Percentiles rank a stretch among this genome's conserved stretches.
Evolutionary conservation across 1,140 invertebrate species (phyloP).

Genomic region (Halesus radiatus): DNA sequence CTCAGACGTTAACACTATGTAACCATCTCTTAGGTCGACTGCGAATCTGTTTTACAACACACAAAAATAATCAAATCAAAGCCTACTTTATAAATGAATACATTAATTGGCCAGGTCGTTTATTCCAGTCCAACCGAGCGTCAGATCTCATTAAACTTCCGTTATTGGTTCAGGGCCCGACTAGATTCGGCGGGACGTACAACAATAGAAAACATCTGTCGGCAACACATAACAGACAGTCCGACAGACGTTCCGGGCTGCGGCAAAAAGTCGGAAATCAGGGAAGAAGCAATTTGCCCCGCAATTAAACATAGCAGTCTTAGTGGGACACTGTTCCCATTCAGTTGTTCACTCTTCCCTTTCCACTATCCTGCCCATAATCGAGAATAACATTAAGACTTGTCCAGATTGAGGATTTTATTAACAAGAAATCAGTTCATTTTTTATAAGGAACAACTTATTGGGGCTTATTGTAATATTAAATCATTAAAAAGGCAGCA

Average conservation of each 20-base stretch:
- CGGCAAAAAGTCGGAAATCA: constrained; percentile 35
- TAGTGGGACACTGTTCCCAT: neutral
- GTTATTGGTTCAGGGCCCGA: neutral
- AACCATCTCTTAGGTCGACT: too few species aligned
- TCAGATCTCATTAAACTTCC: constrained; percentile 7
- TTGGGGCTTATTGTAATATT: too few species aligned
- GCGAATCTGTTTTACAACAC: too few species aligned
- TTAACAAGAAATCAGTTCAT: too few species aligned
- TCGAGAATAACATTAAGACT: neutral
- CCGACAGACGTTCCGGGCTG: neutral
- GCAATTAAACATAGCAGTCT: constrained; percentile 27
- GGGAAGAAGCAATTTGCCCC: constrained; percentile 9
- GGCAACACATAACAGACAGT: constrained; percentile 20
- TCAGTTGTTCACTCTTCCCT: too few species aligned
- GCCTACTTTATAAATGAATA: too few species aligned
- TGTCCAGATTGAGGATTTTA: neutral
- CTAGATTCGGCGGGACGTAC: neutral
- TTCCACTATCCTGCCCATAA: neutral
- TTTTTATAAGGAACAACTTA: too few species aligned
- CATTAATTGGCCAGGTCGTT: too few species aligned
- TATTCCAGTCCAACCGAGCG: too few species aligned
- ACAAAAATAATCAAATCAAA: too few species aligned
- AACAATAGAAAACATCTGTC: constrained; percentile 28
- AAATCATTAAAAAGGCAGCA: too few species aligned
- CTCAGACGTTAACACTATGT: too few species aligned